Conservation (phyloP, 2,113 vertebrate species). For the Prietella phreatophila region DNA sequence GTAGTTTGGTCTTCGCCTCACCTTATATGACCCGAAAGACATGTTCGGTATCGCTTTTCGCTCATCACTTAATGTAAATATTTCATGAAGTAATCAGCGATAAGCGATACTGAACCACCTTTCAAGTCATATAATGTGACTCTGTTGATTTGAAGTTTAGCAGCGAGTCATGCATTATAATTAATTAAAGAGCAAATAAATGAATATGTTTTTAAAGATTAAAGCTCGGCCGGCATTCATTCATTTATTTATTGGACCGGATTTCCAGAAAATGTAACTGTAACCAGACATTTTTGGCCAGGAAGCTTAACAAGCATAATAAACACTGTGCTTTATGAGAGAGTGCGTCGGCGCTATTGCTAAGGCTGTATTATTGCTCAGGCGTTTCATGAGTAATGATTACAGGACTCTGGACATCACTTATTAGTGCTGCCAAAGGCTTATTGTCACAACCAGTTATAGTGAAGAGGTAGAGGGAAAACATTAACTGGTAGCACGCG, state of each 20-base stretch:
- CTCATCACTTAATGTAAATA: not conserved
- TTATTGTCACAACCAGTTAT: not conserved
- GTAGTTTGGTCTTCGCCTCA: no score
- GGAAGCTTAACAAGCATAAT: not conserved
- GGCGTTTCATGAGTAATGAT: not conserved
- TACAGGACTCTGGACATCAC: not conserved
- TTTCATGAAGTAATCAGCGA: not conserved
- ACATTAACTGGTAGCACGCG: not conserved
- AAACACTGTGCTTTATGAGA: not conserved
- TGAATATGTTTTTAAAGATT: not conserved
- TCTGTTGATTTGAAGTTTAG: not conserved
- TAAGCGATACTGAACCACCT: not conserved
- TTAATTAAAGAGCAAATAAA: not conserved
- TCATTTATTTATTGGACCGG: no score
- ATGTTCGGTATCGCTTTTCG: not conserved
- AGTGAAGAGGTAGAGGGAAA: not conserved
- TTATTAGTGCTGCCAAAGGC: not conserved
- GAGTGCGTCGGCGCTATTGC: not conserved
- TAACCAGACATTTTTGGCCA: not conserved
- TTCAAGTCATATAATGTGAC: not conserved
- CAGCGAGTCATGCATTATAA: not conserved
- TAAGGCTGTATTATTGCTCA: not conserved
- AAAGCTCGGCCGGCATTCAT: not conserved
- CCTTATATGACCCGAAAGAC: not conserved
- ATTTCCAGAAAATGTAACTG: not conserved